Evolutionary conservation across 1,140 invertebrate genomes (phyloP).

Genomic region (Drosophila tsacasi): DNA sequence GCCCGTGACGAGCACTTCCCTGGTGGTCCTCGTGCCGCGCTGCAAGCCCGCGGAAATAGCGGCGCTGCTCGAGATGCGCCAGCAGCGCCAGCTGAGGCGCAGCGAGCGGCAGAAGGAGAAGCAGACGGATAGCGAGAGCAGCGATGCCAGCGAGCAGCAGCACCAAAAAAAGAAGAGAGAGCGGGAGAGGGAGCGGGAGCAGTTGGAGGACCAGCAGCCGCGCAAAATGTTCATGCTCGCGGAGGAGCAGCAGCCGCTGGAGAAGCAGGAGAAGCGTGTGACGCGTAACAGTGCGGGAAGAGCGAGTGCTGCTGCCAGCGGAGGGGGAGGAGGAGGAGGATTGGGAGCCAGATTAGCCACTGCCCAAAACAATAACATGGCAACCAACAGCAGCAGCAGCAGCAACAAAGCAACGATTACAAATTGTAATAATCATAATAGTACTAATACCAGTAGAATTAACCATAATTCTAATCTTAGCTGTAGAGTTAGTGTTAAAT

Average conservation of each 20-base stretch:
- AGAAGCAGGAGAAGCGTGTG: constrained; percentile 59
- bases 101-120: constrained; percentile 69
- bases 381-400: constrained; percentile 42
- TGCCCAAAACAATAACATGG: constrained; percentile 62
- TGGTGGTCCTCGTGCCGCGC: constrained; percentile 61
- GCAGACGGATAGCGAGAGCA: constrained; percentile 60
- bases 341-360: constrained; percentile 48
- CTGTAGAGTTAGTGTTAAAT: constrained; percentile 72
- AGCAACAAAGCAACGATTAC: constrained; percentile 73
- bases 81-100: constrained; percentile 63
- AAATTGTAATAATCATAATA: constrained; percentile 83
- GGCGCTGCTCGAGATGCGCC: constrained; percentile 48
- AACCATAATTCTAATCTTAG: constrained; percentile 72
- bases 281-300: constrained; percentile 73
- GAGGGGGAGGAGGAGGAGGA: constrained; percentile 12
- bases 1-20: constrained; percentile 6
- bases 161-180: constrained; percentile 24
- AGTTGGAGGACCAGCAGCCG: constrained; percentile 31
- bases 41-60: constrained; percentile 65
- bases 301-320: constrained; percentile 33
- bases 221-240: constrained; percentile 21
- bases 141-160: constrained; percentile 54
- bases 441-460: constrained; percentile 76
- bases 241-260: constrained; percentile 14
- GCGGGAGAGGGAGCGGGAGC: constrained; percentile 27